Percentiles rank a stretch among this genome's conserved stretches.
phyloP scores from a whole-genome alignment of 2,888 invertebrate species.

The Ophion obscuratus region DNA sequence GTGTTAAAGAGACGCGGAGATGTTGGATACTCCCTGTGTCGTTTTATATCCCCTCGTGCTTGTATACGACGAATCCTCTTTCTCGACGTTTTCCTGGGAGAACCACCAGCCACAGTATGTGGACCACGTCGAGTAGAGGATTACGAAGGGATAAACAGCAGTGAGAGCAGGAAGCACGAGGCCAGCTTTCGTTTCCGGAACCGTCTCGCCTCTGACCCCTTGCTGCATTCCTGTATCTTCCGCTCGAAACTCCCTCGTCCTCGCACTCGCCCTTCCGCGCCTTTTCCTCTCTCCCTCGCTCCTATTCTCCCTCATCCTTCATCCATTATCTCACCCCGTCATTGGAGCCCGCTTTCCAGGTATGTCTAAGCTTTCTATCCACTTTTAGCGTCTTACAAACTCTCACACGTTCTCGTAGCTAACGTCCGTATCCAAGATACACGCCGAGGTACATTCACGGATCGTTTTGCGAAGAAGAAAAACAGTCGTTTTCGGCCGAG shows the following conservation, averaged over 20 bases:
- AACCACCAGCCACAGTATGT: conserved; percentile 40
- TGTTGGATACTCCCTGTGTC: conserved; percentile 16
- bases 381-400: conserved; percentile 3
- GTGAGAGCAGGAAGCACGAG: conserved; percentile 18
- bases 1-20: conserved; percentile 38
- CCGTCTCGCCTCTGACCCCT: conserved; percentile 25
- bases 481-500: no score
- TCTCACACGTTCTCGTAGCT: not conserved
- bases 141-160: conserved; percentile 50
- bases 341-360: no score
- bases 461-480: not conserved
- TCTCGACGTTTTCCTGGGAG: conserved; percentile 39
- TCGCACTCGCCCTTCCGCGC: not conserved
- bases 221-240: not conserved
- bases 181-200: conserved; percentile 28
- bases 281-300: not conserved
- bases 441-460: not conserved
- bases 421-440: not conserved
- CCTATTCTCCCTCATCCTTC: not conserved
- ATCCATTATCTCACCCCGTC: no score
- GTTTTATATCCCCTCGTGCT: conserved; percentile 17
- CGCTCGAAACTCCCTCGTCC: not conserved
- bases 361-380: not conserved
- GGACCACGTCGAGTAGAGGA: conserved; percentile 47
- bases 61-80: conserved; percentile 57